A percentile compares a stretch with the other conserved stretches of the same genome.
Evolutionary conservation across 2,113 vertebrate genomes (phyloP).

Genomic region (Psilopogon haemacephalus): DNA sequence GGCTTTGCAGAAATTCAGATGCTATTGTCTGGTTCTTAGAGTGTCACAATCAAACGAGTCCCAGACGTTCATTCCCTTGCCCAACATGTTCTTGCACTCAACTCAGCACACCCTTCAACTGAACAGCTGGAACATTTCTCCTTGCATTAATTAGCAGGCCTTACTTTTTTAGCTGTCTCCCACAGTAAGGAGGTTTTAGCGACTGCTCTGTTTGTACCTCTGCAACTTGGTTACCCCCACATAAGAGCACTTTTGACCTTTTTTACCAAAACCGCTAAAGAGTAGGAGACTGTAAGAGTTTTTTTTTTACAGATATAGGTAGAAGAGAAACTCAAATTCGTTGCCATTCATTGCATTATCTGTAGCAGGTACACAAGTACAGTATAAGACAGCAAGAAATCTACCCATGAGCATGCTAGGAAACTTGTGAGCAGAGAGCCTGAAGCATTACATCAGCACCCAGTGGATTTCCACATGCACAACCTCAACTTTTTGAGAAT

Average conservation of each 20-base stretch:
- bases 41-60: not conserved
- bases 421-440: not conserved
- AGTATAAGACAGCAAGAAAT: not conserved
- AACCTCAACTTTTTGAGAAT: not conserved
- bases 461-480: not conserved
- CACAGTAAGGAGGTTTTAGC: not conserved
- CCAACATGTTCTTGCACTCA: not conserved
- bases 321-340: not conserved
- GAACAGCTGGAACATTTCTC: not conserved
- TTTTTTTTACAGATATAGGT: not conserved
- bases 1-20: conserved; percentile 21
- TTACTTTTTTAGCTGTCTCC: not conserved
- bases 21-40: conserved; percentile 20
- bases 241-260: not conserved
- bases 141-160: not conserved
- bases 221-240: not conserved
- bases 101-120: not conserved
- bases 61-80: not conserved
- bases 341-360: not conserved
- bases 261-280: not conserved
- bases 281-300: not conserved
- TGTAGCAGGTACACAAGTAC: not conserved
- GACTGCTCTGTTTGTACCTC: not conserved
- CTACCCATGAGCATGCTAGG: not conserved
- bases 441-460: not conserved